phyloP scores from a whole-genome alignment of 1,140 invertebrate species.

The Liolophura sinensis region DNA sequence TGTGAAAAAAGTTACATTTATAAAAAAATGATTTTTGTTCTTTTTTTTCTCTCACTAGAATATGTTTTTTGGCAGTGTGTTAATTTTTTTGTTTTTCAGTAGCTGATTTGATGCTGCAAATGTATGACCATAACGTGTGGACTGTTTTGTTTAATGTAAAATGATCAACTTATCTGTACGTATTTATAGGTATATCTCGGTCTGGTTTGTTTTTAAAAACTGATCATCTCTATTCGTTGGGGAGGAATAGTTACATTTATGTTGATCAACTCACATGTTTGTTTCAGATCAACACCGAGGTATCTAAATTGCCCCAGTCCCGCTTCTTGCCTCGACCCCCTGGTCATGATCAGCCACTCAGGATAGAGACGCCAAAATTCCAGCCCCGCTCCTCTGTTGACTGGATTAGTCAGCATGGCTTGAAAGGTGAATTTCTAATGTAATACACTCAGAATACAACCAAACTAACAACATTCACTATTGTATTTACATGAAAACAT shows the following conservation, averaged over 20 bases:
- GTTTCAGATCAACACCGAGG: constrained; percentile 52
- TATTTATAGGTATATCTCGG: not conserved
- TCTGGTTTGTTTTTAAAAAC: not conserved
- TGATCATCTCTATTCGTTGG: not conserved
- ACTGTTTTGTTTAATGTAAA: not conserved
- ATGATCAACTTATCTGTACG: not conserved
- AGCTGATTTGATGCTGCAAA: not conserved
- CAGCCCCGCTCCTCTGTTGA: constrained; percentile 50
- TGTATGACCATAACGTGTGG: no score
- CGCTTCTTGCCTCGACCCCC: constrained; percentile 56
- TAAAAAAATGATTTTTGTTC: no score
- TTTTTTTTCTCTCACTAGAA: no score
- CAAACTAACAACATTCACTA: no score
- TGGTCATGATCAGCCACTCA: constrained; percentile 55
- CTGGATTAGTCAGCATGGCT: constrained; percentile 56
- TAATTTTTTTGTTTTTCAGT: no score
- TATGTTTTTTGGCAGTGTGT: no score
- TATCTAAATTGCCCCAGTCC: constrained; percentile 55
- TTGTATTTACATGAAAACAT: not conserved
- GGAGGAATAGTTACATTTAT: not conserved
- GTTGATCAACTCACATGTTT: not conserved
- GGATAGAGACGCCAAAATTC: constrained; percentile 52
- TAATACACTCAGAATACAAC: no score
- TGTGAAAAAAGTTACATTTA: no score
- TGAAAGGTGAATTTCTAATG: constrained; percentile 47